Evolutionary conservation across 1,140 invertebrate genomes (phyloP).

Genomic region (Pachyrhynchus sulphureomaculatus): DNA sequence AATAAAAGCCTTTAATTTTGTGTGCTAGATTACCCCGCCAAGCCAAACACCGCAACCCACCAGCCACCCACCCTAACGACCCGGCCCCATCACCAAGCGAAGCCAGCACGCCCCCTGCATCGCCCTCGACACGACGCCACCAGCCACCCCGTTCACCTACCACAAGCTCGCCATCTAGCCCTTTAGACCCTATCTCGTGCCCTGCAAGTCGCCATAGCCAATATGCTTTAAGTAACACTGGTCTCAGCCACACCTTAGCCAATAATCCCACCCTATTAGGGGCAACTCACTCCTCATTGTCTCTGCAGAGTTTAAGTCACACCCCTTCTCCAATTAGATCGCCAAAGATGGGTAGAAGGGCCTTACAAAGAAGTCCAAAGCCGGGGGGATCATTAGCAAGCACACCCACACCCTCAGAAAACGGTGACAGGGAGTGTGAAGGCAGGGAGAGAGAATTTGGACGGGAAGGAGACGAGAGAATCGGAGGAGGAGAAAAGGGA

Average conservation of each 20-base stretch:
- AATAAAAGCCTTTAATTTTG: background rate
- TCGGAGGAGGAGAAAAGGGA: slow-evolving; percentile 46
- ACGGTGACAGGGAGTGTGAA: slow-evolving; percentile 19
- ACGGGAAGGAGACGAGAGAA: slow-evolving; percentile 31
- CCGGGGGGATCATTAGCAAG: slow-evolving; percentile 43
- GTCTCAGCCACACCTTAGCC: slow-evolving; percentile 30
- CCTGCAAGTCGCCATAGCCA: slow-evolving; percentile 19
- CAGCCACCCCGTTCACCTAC: slow-evolving; percentile 51
- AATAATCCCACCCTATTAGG: background rate
- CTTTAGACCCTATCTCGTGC: slow-evolving; percentile 22
- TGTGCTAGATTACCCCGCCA: slow-evolving; percentile 21
- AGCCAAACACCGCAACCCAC: slow-evolving; percentile 54
- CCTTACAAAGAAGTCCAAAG: slow-evolving; percentile 53
- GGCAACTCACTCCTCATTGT: background rate
- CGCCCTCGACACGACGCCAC: slow-evolving; percentile 51
- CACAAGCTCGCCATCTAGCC: slow-evolving; percentile 46
- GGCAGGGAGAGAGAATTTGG: background rate
- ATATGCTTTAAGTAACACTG: slow-evolving; percentile 25
- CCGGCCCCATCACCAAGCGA: slow-evolving; percentile 51
- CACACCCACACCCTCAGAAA: slow-evolving; percentile 45
- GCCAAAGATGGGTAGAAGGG: slow-evolving; percentile 59
- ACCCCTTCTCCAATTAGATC: slow-evolving; percentile 51
- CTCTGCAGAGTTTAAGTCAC: slow-evolving; percentile 19
- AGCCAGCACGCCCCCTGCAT: slow-evolving; percentile 54
- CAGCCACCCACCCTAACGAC: slow-evolving; percentile 30